Evolutionary conservation across 2,888 invertebrate genomes (phyloP).

Genomic region (Perdita meconis): DNA sequence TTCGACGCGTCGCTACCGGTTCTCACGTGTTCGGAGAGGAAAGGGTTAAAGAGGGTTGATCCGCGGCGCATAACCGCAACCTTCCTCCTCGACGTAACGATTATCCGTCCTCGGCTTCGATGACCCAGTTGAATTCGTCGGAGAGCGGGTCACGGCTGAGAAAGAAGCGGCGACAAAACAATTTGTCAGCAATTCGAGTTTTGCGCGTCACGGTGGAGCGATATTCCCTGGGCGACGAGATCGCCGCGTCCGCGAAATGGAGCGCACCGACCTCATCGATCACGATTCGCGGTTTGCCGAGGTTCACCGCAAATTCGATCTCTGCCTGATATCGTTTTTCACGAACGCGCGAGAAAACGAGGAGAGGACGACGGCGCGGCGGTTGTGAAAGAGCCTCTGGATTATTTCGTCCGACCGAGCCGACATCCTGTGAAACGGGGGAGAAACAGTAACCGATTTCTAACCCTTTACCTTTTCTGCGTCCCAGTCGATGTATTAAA

Average conservation of each 20-base stretch:
- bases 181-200: slow-evolving; percentile 8
- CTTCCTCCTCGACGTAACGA: not conserved
- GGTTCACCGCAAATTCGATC: slow-evolving; percentile 65
- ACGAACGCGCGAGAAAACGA: slow-evolving; percentile 30
- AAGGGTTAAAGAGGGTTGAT: slow-evolving; percentile 39
- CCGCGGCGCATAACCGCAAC: slow-evolving; percentile 1
- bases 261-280: slow-evolving; percentile 50
- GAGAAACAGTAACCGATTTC: not conserved
- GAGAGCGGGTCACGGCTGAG: not conserved
- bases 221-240: slow-evolving; percentile 27
- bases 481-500: not conserved
- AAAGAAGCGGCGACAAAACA: not conserved
- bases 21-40: slow-evolving; percentile 51
- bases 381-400: slow-evolving; percentile 40
- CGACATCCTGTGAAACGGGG: slow-evolving; percentile 16
- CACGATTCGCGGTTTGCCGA: slow-evolving; percentile 58
- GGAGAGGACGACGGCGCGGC: not conserved
- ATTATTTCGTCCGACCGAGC: slow-evolving; percentile 30
- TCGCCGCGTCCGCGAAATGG: slow-evolving; percentile 44
- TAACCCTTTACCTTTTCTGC: not conserved
- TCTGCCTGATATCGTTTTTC: slow-evolving; percentile 58
- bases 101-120: not conserved
- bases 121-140: not conserved
- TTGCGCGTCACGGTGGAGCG: not conserved
- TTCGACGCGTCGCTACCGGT: slow-evolving; percentile 48